phyloP scores from a whole-genome alignment of 2,113 vertebrate genomes.

The Sialia sialis region DNA sequence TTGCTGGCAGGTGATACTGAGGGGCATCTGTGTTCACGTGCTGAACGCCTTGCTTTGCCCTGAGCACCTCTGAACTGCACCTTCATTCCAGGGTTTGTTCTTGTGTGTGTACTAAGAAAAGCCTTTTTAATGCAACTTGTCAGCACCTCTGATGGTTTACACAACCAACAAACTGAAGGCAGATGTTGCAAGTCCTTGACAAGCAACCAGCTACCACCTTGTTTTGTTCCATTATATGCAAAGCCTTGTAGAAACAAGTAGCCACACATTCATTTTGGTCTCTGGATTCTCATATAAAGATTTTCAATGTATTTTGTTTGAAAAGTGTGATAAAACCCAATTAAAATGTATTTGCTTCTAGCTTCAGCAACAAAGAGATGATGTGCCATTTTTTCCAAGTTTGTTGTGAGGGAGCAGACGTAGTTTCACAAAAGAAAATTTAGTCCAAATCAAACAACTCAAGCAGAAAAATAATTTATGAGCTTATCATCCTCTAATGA shows the following conservation, averaged over 20 bases:
- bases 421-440: not conserved
- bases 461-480: slow-evolving; percentile 35
- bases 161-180: not conserved
- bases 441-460: slow-evolving; percentile 21
- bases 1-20: not conserved
- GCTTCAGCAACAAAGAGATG: not conserved
- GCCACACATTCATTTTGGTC: not conserved
- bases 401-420: not conserved
- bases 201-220: not conserved
- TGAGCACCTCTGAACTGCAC: not conserved
- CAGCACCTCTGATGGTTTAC: not conserved
- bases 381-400: not conserved
- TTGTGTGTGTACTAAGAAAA: not conserved
- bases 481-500: not conserved
- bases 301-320: not conserved
- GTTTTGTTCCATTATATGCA: not conserved
- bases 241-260: not conserved
- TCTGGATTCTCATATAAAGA: not conserved
- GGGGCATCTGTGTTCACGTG: not conserved
- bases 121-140: not conserved
- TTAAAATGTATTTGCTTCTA: not conserved
- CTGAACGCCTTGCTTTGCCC: not conserved
- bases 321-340: not conserved
- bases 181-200: not conserved
- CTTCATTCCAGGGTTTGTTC: not conserved